A percentile compares a stretch with the other conserved stretches of the same genome.
Evolutionary conservation across 1,140 invertebrate species (phyloP).

Genomic region (Pogonus chalceus): DNA sequence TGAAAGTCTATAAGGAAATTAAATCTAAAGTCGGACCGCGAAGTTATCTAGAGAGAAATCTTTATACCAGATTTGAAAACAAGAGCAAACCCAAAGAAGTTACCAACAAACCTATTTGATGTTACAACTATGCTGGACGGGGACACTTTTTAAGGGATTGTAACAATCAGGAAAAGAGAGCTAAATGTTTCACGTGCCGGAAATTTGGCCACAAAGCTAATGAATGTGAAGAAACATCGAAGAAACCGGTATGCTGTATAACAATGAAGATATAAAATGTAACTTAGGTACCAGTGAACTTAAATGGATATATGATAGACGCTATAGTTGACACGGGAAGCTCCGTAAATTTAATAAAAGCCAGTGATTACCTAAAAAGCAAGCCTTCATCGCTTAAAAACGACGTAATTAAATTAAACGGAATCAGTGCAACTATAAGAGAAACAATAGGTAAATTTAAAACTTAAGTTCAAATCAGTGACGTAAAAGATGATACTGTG

Average conservation of each 20-base stretch:
- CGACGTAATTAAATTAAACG: background rate
- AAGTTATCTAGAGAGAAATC: no score
- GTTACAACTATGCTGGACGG: slow-evolving; percentile 13
- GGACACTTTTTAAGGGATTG: slow-evolving; percentile 9
- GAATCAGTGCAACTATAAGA: no score
- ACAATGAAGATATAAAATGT: background rate
- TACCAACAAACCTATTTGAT: no score
- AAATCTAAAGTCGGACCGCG: background rate
- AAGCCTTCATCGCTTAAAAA: background rate
- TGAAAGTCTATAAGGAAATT: slow-evolving; percentile 12
- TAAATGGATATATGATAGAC: no score
- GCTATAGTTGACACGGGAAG: no score
- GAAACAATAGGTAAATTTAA: no score
- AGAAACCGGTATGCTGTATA: background rate
- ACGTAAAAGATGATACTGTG: no score
- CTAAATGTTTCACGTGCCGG: slow-evolving; percentile 14
- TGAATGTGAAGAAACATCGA: background rate
- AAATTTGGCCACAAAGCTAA: background rate
- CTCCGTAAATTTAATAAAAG: no score
- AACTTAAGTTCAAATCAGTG: no score
- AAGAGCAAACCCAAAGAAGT: no score
- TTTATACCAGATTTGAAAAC: no score
- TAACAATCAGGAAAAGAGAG: slow-evolving; percentile 1
- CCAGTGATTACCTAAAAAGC: background rate
- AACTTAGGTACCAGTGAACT: background rate